Percentiles rank a stretch among this genome's conserved stretches.
phyloP scores from a whole-genome alignment of 2,113 vertebrate species.

The Anthoscopus minutus region DNA sequence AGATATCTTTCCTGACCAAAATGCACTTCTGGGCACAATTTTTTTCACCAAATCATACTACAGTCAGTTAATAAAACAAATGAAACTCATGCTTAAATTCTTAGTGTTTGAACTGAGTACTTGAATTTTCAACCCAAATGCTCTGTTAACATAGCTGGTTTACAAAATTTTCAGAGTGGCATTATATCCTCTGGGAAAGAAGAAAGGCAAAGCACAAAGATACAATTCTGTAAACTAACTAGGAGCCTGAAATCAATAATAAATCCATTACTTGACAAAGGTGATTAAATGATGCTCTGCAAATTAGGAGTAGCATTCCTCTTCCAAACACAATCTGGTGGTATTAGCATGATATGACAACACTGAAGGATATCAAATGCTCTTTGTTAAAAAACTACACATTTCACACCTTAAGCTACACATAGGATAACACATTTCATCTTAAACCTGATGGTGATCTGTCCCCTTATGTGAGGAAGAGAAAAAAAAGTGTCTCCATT shows the following conservation, averaged over 20 bases:
- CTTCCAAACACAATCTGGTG: slow-evolving; percentile 28
- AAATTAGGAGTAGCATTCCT: slow-evolving; percentile 26
- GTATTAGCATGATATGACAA: not conserved
- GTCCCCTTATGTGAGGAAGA: not conserved
- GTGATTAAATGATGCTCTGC: slow-evolving; percentile 53
- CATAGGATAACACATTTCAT: not conserved
- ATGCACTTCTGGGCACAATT: not conserved
- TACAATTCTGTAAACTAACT: slow-evolving; percentile 42
- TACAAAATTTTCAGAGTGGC: not conserved
- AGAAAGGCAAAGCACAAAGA: not conserved
- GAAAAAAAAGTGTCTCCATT: not conserved
- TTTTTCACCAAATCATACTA: not conserved
- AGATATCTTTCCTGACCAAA: not conserved
- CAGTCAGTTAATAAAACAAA: not conserved
- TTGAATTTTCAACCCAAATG: not conserved
- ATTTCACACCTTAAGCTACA: not conserved
- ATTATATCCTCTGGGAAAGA: not conserved
- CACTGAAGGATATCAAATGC: not conserved
- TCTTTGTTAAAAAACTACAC: not conserved
- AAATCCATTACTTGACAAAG: slow-evolving; percentile 40
- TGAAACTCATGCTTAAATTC: not conserved
- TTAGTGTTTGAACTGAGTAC: not conserved
- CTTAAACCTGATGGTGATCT: not conserved
- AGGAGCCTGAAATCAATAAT: slow-evolving; percentile 50
- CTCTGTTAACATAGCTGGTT: not conserved